phyloP scores from a whole-genome alignment of 2,113 vertebrate species.

The Ursus arctos region DNA sequence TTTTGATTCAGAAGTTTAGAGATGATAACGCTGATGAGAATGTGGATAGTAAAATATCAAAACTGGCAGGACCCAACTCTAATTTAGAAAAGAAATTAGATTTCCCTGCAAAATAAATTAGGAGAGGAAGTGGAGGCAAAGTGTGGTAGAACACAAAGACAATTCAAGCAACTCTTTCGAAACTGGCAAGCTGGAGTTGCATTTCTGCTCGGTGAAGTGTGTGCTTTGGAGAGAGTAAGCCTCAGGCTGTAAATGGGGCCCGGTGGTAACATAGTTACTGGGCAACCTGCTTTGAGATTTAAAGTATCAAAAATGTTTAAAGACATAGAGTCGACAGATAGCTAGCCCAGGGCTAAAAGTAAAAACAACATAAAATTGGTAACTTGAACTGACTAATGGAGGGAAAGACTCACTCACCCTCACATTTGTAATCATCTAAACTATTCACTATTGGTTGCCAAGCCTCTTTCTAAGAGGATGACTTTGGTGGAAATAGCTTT shows the following conservation, averaged over 20 bases:
- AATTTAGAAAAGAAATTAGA: conserved; percentile 77
- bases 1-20: conserved; percentile 67
- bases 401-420: neutral
- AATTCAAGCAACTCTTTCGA: conserved; percentile 33
- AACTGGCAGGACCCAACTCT: conserved; percentile 70
- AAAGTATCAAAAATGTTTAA: neutral
- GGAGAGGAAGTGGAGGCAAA: conserved; percentile 62
- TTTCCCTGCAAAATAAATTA: conserved; percentile 53
- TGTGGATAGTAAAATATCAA: conserved; percentile 65
- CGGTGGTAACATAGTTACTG: neutral
- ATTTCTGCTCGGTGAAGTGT: conserved; percentile 57
- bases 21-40: conserved; percentile 76
- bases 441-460: neutral
- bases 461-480: neutral
- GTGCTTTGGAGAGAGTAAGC: conserved; percentile 59
- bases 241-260: neutral
- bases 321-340: neutral
- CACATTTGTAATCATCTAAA: neutral
- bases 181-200: neutral
- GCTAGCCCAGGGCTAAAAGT: neutral
- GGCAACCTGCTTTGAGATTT: neutral
- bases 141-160: conserved; percentile 43
- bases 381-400: neutral
- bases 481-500: neutral
- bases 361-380: neutral